Percentiles rank a stretch among this genome's conserved stretches.
Conservation (phyloP, 2,888 invertebrate genomes). For the Diabrotica balteata region DNA sequence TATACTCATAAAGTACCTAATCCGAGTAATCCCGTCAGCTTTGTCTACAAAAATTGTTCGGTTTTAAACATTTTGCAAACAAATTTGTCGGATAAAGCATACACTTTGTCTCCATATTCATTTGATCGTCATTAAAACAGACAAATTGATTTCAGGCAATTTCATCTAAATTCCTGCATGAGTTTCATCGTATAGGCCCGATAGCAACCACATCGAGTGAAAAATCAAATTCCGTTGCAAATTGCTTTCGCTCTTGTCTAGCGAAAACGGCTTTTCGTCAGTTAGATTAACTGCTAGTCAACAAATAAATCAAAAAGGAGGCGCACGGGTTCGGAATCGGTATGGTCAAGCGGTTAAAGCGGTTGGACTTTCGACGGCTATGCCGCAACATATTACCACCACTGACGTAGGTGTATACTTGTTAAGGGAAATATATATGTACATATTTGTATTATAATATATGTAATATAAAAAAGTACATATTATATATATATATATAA, state of each 20-base stretch:
- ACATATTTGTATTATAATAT: too few species aligned
- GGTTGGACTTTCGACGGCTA: too few species aligned
- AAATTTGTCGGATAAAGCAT: too few species aligned
- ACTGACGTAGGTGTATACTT: too few species aligned
- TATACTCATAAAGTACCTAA: too few species aligned
- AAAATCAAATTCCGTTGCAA: constrained; percentile 19
- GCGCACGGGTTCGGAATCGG: background rate
- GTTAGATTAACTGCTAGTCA: constrained; percentile 15
- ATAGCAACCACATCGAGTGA: constrained; percentile 14
- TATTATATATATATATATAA: too few species aligned
- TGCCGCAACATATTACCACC: too few species aligned
- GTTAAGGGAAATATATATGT: too few species aligned
- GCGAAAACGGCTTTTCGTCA: constrained; percentile 16
- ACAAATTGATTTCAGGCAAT: constrained; percentile 2
- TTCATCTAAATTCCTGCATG: constrained; percentile 14
- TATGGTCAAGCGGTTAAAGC: constrained; percentile 1
- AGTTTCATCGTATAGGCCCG: constrained; percentile 10
- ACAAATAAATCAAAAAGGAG: constrained; percentile 17
- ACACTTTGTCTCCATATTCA: background rate
- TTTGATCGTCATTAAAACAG: constrained; percentile 2
- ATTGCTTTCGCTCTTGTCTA: constrained; percentile 17
- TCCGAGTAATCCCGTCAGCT: too few species aligned
- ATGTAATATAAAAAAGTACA: too few species aligned
- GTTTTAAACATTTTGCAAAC: too few species aligned
- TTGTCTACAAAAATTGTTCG: too few species aligned